Percentiles rank a stretch among this genome's conserved stretches.
Conservation (phyloP, 2,113 vertebrate species). For the Oncorhynchus keta region DNA sequence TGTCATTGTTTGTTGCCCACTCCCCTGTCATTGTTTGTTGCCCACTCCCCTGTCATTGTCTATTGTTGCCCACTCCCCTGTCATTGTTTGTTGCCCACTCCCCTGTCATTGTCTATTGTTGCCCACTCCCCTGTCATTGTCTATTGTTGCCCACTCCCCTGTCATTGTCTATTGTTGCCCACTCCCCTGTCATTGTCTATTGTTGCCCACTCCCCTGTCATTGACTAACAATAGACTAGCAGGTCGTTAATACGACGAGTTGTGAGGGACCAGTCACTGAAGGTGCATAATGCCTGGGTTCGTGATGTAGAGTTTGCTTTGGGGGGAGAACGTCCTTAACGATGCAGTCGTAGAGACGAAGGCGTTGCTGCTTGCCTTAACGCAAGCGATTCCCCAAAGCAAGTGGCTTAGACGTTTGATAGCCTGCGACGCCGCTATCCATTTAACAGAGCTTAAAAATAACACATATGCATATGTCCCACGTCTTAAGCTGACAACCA, state of each 20-base stretch:
- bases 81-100: constrained; percentile 74
- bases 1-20: constrained; percentile 74
- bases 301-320: constrained; percentile 46
- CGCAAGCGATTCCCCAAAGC: constrained; percentile 29
- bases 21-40: constrained; percentile 67
- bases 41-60: constrained; percentile 73
- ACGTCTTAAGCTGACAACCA: constrained; percentile 75
- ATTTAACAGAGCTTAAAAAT: constrained; percentile 80
- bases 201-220: constrained; percentile 68
- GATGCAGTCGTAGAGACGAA: constrained; percentile 35
- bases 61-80: constrained; percentile 72
- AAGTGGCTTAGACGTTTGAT: constrained; percentile 74
- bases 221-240: constrained; percentile 56
- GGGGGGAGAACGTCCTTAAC: constrained; percentile 29
- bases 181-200: constrained; percentile 73
- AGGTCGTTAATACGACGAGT: constrained; percentile 54
- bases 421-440: constrained; percentile 74
- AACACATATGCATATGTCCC: constrained; percentile 75
- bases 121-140: constrained; percentile 74
- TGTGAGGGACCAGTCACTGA: constrained; percentile 57
- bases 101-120: too few relatives aligned
- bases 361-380: constrained; percentile 45
- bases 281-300: constrained; percentile 39
- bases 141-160: constrained; percentile 72
- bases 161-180: constrained; percentile 75